A percentile compares a stretch with the other conserved stretches of the same genome.
Evolutionary conservation across 2,888 invertebrate species (phyloP).

Genomic region (Microplitis deprimator): DNA sequence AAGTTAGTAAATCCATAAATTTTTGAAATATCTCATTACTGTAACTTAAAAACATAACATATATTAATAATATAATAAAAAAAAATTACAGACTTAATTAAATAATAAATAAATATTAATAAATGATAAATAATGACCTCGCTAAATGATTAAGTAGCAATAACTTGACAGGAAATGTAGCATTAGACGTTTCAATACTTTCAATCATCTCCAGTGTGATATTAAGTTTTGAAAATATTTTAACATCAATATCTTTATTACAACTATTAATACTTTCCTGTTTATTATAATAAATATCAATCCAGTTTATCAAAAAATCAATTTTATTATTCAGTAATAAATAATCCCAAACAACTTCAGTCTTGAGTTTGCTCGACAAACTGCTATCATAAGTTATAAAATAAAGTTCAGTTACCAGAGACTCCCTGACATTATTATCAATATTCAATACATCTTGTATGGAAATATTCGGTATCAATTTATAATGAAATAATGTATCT

Average conservation of each 20-base stretch:
- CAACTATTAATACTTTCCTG: conserved; percentile 9
- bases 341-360: conserved; percentile 75
- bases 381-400: conserved; percentile 64
- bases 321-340: conserved; percentile 76
- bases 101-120: background rate
- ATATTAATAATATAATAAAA: conserved; percentile 67
- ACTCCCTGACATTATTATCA: conserved; percentile 58
- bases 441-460: conserved; percentile 62
- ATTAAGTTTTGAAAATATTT: conserved; percentile 74
- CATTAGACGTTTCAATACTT: conserved; percentile 71
- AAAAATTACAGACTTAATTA: conserved; percentile 7
- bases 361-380: conserved; percentile 64
- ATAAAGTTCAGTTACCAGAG: conserved; percentile 64
- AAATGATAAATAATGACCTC: conserved; percentile 48
- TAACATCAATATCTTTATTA: conserved; percentile 63
- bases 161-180: conserved; percentile 74
- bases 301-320: conserved; percentile 77
- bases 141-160: conserved; percentile 75
- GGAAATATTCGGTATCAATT: conserved; percentile 65
- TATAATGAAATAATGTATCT: conserved; percentile 44
- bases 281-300: conserved; percentile 72
- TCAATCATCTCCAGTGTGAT: conserved; percentile 77
- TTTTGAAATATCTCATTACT: background rate
- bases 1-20: too few relatives aligned
- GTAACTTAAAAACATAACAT: conserved; percentile 71